Evolutionary conservation across 2,888 invertebrate genomes (phyloP).

Genomic region (Noctua comes): DNA sequence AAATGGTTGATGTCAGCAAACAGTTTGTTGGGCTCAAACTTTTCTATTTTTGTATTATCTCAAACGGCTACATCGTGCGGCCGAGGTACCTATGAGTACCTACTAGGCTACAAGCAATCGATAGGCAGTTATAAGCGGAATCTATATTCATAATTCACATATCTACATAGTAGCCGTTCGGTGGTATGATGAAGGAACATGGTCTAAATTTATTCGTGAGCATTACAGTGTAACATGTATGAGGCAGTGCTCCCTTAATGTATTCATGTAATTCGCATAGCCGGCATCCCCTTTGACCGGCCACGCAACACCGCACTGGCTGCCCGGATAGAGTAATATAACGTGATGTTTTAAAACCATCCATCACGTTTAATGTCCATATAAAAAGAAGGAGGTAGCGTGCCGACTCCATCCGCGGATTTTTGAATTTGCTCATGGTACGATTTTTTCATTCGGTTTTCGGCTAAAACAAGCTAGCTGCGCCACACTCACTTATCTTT

Average conservation of each 20-base stretch:
- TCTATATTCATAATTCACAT: constrained; percentile 85
- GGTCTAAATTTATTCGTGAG: constrained; percentile 89
- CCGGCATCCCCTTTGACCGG: constrained; percentile 90
- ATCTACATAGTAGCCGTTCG: constrained; percentile 83
- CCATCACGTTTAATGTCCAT: constrained; percentile 90
- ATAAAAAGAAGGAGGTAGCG: constrained; percentile 86
- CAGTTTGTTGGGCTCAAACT: constrained; percentile 75
- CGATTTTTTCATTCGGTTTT: constrained; percentile 66
- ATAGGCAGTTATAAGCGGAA: constrained; percentile 74
- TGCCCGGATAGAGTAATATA: constrained; percentile 88
- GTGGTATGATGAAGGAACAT: constrained; percentile 86
- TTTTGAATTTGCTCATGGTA: constrained; percentile 75
- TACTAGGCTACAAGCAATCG: constrained; percentile 45
- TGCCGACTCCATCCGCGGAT: constrained; percentile 79
- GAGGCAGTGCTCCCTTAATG: constrained; percentile 88
- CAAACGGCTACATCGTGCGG: constrained; percentile 62
- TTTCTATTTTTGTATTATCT: constrained; percentile 68
- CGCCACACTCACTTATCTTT: constrained; percentile 58
- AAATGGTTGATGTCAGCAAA: constrained; percentile 79
- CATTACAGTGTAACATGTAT: constrained; percentile 89
- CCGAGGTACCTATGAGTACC: constrained; percentile 15
- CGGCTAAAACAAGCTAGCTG: constrained; percentile 49
- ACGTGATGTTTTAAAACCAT: constrained; percentile 90
- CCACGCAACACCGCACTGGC: constrained; percentile 89
- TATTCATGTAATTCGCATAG: constrained; percentile 91